Evolutionary conservation across 2,888 invertebrate genomes (phyloP).

Genomic region (Hirtodrosophila alboralis): DNA sequence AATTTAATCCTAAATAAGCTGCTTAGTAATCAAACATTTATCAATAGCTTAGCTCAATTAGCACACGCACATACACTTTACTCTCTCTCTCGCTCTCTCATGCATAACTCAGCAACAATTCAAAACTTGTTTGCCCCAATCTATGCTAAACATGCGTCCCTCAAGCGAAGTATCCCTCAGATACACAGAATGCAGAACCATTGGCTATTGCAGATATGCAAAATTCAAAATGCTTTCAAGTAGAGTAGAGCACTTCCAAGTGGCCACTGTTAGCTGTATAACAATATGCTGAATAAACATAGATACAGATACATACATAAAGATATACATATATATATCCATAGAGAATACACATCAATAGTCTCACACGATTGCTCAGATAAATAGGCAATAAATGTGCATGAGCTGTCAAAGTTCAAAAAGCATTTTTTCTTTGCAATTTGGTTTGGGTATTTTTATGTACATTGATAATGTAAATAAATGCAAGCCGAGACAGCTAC

Average conservation of each 20-base stretch:
- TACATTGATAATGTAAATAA: constrained; percentile 37
- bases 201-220: constrained; percentile 47
- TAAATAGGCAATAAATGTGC: constrained; percentile 76
- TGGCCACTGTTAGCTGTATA: constrained; percentile 11
- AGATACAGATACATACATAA: background rate
- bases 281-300: constrained; percentile 22
- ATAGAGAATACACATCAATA: constrained; percentile 19
- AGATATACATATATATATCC: constrained; percentile 12
- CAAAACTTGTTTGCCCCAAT: constrained; percentile 17
- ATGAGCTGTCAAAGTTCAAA: constrained; percentile 54
- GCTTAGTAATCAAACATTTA: constrained; percentile 1
- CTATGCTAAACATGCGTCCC: constrained; percentile 37
- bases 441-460: constrained; percentile 4
- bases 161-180: constrained; percentile 15
- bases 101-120: constrained; percentile 15
- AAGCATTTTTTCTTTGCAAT: constrained; percentile 30
- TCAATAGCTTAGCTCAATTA: constrained; percentile 22
- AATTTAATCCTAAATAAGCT: no score
- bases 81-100: constrained; percentile 1
- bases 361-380: constrained; percentile 50
- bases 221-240: constrained; percentile 39
- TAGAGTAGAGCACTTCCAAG: constrained; percentile 2
- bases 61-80: constrained; percentile 13
- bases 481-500: constrained; percentile 19
- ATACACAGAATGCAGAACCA: constrained; percentile 1